Evolutionary conservation across 1,140 invertebrate genomes (phyloP), one percentile per base, ranked within the genome.

Genomic region (Pseudomyrmex concolor): DNA sequence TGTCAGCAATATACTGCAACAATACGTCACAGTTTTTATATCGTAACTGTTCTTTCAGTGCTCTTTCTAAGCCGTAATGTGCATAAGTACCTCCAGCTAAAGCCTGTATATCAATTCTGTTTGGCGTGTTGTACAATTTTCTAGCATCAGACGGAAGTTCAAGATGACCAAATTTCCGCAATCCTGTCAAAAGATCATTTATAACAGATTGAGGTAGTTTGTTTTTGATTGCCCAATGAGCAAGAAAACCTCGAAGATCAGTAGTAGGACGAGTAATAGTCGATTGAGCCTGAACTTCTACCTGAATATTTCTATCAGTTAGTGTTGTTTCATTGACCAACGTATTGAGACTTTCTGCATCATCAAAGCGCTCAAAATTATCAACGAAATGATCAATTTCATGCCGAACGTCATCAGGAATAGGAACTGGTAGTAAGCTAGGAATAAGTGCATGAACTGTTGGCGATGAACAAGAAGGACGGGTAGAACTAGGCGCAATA

Each of bases 181-280:
- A 63, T 5, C 60, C 60, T 63, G 1, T 63, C 60, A 63, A 34
- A 63, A 63, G 60, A 34, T 63, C 13, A 7, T 34, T 63, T 5
- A 63, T 13, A 63, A 63, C 4, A 2, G 25, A 63, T 34, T 63
- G 60, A 63, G 25, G 4, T 63, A 63, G 7, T 63, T 63, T 34
- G 60, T 63, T 63, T 63, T 43, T 12, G 25, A 63, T 63, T 13
- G 25, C 15, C 25, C 60, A 63, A 63, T 63, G 13, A 63, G 60
- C 60, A 63, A 63, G 60, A 63, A 63, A 63, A 43, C 2, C 13
- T 63, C 7, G 22, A 63, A 63, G 60, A 43, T 63, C 25, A 0
- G 2, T 63, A 63, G 60, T 62, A 7, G 60, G 13, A 25, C 19
- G 12, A 60, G 4, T 60, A 12, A 60, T 25, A 63, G 25, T 34